Percentiles rank a stretch among this genome's conserved stretches.
Conservation (phyloP, 2,113 vertebrate species). For the Triplophysa rosa region DNA sequence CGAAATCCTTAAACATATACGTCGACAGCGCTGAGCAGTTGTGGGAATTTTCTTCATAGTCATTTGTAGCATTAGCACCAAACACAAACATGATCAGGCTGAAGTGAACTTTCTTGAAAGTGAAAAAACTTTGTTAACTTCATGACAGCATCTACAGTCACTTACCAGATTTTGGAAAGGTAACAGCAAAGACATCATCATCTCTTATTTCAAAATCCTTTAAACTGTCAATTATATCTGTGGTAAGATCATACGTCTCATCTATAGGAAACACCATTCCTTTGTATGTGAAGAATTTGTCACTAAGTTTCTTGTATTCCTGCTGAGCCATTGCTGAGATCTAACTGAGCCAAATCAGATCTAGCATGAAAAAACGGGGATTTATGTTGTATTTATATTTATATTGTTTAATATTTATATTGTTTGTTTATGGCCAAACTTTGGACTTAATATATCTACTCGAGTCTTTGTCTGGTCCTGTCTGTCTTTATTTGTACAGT, state of each 20-base stretch:
- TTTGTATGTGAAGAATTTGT: constrained; percentile 55
- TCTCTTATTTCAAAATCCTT: constrained; percentile 66
- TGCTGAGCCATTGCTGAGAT: constrained; percentile 38
- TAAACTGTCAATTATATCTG: constrained; percentile 57
- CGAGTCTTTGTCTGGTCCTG: too few relatives aligned
- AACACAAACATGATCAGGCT: too few relatives aligned
- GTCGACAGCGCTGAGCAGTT: too few relatives aligned
- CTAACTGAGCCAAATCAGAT: neutral
- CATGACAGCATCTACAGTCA: neutral
- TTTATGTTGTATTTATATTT: too few relatives aligned
- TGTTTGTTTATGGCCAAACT: neutral
- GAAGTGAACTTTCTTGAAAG: too few relatives aligned
- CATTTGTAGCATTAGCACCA: too few relatives aligned
- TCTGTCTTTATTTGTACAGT: too few relatives aligned
- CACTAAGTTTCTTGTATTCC: neutral
- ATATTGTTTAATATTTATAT: too few relatives aligned
- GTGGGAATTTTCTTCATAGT: too few relatives aligned
- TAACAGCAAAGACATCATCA: constrained; percentile 64
- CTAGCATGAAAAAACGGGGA: too few relatives aligned
- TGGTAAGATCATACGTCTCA: neutral
- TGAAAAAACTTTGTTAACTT: too few relatives aligned
- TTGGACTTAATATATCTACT: neutral
- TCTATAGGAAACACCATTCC: constrained; percentile 43
- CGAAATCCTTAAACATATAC: too few relatives aligned
- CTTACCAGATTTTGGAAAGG: constrained; percentile 71